A percentile compares a stretch with the other conserved stretches of the same genome.
These are phyloP conservation scores for Pammene fasciana DNA, from an alignment of 2,888 invertebrate genomes.

Conservation along the genomic window DNA sequence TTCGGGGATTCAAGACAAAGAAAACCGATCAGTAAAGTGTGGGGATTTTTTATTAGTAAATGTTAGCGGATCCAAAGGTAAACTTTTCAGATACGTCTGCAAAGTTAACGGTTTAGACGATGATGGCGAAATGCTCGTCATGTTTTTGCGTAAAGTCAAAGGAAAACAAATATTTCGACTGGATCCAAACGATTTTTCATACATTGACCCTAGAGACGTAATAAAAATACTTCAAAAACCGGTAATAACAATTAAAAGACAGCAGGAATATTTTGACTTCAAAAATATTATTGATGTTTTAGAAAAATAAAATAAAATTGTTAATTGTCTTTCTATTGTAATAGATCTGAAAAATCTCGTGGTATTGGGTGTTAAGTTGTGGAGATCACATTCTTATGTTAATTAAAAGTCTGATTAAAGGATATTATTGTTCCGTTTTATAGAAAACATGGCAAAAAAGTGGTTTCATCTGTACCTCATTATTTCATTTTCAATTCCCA, in stretches of 20 bases:
- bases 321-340: neutral
- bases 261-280: conserved; percentile 5
- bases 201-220: conserved; percentile 2
- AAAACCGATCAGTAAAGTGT: conserved; percentile 7
- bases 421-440: conserved; percentile 2
- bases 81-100: conserved; percentile 4
- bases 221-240: conserved; percentile 11
- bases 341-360: conserved; percentile 4
- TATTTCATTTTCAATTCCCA: too few relatives aligned
- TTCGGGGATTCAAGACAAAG: conserved; percentile 3
- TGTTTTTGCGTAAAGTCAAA: conserved; percentile 10
- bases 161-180: conserved; percentile 2
- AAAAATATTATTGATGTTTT: conserved; percentile 1
- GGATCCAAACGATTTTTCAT: conserved; percentile 7
- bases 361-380: conserved; percentile 2
- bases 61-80: neutral
- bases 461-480: too few relatives aligned
- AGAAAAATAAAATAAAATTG: neutral
- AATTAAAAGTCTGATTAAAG: conserved; percentile 9
- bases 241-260: conserved; percentile 1
- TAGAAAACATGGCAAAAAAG: too few relatives aligned
- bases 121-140: conserved; percentile 8
- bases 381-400: conserved; percentile 3
- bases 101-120: conserved; percentile 8
- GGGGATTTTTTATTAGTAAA: conserved; percentile 11